Percentiles rank a stretch among this genome's conserved stretches.
Evolutionary conservation across 2,888 invertebrate species (phyloP).

Genomic region (Rhagophthalmus giganteus): DNA sequence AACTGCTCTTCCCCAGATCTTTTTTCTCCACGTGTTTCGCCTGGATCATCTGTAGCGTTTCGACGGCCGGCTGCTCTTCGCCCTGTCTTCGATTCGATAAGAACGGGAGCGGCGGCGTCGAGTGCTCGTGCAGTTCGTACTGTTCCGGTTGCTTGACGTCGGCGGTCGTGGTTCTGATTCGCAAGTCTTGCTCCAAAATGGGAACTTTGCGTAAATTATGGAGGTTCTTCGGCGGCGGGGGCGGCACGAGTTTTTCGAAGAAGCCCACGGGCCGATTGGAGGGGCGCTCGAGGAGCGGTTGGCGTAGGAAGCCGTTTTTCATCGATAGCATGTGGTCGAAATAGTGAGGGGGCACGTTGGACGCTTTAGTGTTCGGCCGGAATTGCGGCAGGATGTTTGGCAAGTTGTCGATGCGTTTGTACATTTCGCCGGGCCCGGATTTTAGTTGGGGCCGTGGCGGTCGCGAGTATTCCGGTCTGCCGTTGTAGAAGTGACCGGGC

Average conservation of each 20-base stretch:
- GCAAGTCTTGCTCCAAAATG: constrained; percentile 45
- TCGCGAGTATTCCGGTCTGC: constrained; percentile 53
- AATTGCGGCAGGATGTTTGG: constrained; percentile 75
- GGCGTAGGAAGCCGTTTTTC: constrained; percentile 46
- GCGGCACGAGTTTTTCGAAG: constrained; percentile 54
- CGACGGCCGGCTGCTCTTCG: constrained; percentile 58
- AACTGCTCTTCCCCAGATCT: constrained; percentile 44
- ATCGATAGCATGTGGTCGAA: constrained; percentile 31
- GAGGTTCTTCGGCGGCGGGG: constrained; percentile 51
- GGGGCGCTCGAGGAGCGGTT: constrained; percentile 54
- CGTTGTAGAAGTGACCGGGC: constrained; percentile 54
- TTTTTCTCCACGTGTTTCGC: constrained; percentile 55
- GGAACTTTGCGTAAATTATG: constrained; percentile 60
- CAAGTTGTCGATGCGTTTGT: constrained; percentile 54
- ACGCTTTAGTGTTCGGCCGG: constrained; percentile 66
- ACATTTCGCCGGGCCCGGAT: constrained; percentile 46
- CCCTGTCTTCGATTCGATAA: constrained; percentile 55
- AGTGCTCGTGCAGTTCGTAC: constrained; percentile 44
- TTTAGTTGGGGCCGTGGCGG: constrained; percentile 49
- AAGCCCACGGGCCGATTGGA: constrained; percentile 53
- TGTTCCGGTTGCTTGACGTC: constrained; percentile 45
- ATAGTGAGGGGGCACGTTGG: constrained; percentile 51
- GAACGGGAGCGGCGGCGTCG: constrained; percentile 56
- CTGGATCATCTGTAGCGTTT: constrained; percentile 72
- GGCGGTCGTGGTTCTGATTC: constrained; percentile 25